Evolutionary conservation across 2,113 vertebrate species (phyloP).

Genomic region (Thinocorus orbignyianus): DNA sequence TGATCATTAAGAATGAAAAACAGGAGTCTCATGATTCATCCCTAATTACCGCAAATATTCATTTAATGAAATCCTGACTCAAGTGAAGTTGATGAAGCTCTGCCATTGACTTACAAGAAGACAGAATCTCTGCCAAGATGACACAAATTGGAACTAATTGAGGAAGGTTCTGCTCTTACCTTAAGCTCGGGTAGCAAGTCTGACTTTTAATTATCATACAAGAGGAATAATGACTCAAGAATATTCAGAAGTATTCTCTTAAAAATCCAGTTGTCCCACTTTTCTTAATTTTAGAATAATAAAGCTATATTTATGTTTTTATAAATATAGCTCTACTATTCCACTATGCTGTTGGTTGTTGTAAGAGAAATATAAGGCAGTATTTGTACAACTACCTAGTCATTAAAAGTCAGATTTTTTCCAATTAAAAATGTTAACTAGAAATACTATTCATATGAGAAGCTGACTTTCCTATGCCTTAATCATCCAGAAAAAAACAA

Average conservation of each 20-base stretch:
- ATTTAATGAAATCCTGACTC: constrained; percentile 5
- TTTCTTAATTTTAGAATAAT: background rate
- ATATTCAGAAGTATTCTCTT: background rate
- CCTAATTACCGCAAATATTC: constrained; percentile 37
- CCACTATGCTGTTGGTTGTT: background rate
- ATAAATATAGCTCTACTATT: background rate
- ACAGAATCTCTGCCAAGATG: background rate
- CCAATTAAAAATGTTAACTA: background rate
- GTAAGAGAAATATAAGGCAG: background rate
- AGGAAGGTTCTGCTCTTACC: background rate
- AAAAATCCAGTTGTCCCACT: background rate
- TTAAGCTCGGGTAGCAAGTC: background rate
- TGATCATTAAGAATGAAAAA: constrained; percentile 16
- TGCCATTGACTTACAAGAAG: background rate
- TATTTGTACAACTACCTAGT: background rate
- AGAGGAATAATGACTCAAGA: background rate
- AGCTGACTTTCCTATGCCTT: background rate
- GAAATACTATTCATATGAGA: background rate
- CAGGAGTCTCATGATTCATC: constrained; percentile 8
- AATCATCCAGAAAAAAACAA: background rate
- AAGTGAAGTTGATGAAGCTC: background rate
- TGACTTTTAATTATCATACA: background rate
- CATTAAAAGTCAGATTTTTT: background rate
- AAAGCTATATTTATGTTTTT: background rate
- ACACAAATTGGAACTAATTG: background rate